A percentile compares a stretch with the other conserved stretches of the same genome.
These are phyloP conservation scores for Oligia strigilis DNA, from an alignment of 2,888 invertebrate species.

Conservation along the genomic window DNA sequence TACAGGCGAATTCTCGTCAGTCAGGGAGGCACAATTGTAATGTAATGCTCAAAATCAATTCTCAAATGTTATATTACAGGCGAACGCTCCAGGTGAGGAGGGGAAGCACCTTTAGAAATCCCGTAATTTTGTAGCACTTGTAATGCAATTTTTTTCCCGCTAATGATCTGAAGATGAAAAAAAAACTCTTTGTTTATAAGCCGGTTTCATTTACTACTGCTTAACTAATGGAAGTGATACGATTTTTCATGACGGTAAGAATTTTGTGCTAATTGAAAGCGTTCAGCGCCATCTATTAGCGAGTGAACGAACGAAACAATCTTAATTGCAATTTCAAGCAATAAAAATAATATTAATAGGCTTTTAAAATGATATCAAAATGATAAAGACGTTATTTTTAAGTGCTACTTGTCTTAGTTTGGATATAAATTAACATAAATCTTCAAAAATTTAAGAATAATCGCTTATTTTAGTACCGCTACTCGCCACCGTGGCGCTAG, in stretches of 20 bases:
- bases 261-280: not conserved
- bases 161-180: not conserved
- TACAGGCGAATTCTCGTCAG: too few species aligned
- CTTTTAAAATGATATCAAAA: not conserved
- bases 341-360: too few species aligned
- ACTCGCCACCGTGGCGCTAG: constrained; percentile 75
- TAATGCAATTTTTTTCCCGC: not conserved
- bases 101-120: not conserved
- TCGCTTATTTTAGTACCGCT: constrained; percentile 64
- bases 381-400: accelerated
- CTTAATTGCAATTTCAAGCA: not conserved
- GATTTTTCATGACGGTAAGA: not conserved
- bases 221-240: not conserved
- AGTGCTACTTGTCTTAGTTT: not conserved
- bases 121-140: not conserved
- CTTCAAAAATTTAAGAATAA: not conserved
- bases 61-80: too few species aligned
- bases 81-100: too few species aligned
- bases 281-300: constrained; percentile 48
- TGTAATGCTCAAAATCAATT: too few species aligned
- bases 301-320: not conserved
- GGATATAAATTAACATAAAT: not conserved
- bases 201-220: not conserved
- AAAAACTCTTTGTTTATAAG: not conserved
- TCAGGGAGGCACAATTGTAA: too few species aligned